Evolutionary conservation across 2,888 invertebrate genomes (phyloP).

Genomic region (Perithous albicinctus): DNA sequence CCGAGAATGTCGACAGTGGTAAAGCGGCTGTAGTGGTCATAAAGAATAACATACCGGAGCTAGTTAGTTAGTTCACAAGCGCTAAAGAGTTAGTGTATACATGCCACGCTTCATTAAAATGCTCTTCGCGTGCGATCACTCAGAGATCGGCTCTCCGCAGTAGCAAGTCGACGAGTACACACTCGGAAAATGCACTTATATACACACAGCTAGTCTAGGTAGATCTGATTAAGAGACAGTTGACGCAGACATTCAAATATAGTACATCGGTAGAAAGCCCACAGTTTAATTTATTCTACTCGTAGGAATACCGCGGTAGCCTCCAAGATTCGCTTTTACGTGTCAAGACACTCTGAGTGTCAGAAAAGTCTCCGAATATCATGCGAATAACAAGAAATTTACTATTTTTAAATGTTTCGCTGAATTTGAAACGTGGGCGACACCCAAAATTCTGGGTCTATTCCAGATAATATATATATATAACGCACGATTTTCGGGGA

Average conservation of each 20-base stretch:
- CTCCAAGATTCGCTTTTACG: background rate
- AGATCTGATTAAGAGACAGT: background rate
- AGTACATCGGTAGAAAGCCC: background rate
- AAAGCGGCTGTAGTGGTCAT: background rate
- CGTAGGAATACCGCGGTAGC: background rate
- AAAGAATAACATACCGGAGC: conserved; percentile 18
- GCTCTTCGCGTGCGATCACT: conserved; percentile 36
- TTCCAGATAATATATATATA: conserved; percentile 14
- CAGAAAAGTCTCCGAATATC: background rate
- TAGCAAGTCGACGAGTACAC: background rate
- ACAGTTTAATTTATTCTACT: background rate
- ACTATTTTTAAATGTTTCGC: conserved; percentile 51
- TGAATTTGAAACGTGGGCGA: conserved; percentile 41
- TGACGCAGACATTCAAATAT: too few species aligned
- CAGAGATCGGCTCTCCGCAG: conserved; percentile 26
- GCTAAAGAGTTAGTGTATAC: conserved; percentile 3
- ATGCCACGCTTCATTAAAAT: conserved; percentile 29
- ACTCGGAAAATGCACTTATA: background rate
- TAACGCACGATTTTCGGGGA: conserved; percentile 6
- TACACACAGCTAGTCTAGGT: background rate
- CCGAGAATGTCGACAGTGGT: conserved; percentile 16
- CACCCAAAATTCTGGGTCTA: conserved; percentile 35
- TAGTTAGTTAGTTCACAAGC: conserved; percentile 22
- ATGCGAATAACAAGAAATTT: conserved; percentile 13
- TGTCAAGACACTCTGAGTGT: too few species aligned